Percentiles rank a stretch among this genome's conserved stretches.
Conservation (phyloP, 2,888 invertebrate species). For the Lampropteryx suffumata region DNA sequence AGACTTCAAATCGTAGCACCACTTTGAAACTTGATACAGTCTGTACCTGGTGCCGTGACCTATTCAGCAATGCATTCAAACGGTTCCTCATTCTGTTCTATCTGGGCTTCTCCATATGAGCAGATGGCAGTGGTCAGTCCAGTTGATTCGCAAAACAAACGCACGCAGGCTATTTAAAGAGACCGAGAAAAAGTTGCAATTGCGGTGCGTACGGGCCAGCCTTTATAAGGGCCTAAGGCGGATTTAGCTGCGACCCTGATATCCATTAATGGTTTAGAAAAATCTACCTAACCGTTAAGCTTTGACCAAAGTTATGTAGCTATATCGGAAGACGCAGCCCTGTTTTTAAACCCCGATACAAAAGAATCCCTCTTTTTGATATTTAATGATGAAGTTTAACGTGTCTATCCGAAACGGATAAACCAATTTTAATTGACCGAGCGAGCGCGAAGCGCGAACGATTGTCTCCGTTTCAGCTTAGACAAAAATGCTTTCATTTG, state of each 20-base stretch:
- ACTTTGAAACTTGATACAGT: too few species aligned
- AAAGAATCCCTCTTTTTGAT: too few species aligned
- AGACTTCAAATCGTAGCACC: too few species aligned
- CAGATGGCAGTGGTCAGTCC: conserved; percentile 3
- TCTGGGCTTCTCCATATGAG: conserved; percentile 6
- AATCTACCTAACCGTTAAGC: not conserved
- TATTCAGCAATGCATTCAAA: conserved; percentile 5
- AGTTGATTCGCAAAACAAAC: conserved; percentile 30
- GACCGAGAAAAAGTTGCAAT: conserved; percentile 29
- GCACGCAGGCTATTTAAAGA: conserved; percentile 32
- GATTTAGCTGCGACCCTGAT: conserved; percentile 16
- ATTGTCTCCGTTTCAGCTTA: too few species aligned
- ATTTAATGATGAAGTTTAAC: too few species aligned
- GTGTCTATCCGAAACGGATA: too few species aligned
- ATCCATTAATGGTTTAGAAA: conserved; percentile 3
- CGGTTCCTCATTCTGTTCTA: conserved; percentile 9
- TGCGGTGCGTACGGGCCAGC: conserved; percentile 23
- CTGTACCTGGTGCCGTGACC: not conserved
- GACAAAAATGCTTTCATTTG: too few species aligned
- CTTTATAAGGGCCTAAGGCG: conserved; percentile 25
- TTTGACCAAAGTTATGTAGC: too few species aligned
- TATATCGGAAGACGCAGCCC: too few species aligned
- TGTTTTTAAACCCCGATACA: too few species aligned
- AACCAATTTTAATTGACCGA: too few species aligned
- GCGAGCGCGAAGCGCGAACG: too few species aligned